phyloP scores from a whole-genome alignment of 1,140 invertebrate species.

The Pogonomyrmex californicus region DNA sequence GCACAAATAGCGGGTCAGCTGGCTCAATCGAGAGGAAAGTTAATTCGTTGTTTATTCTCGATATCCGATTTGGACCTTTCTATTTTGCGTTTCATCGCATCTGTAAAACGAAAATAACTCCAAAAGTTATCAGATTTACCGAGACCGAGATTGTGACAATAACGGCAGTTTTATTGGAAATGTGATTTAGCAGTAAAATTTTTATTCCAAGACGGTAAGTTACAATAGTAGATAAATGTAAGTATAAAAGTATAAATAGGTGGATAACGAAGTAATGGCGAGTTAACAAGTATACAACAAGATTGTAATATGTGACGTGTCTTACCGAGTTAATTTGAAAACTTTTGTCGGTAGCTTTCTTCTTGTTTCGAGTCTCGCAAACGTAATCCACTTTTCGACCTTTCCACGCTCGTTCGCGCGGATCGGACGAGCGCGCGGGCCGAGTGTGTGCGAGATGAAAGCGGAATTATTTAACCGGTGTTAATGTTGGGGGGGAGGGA shows the following conservation, averaged over 20 bases:
- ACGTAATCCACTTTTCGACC: neutral
- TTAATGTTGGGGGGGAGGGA: conserved; percentile 18
- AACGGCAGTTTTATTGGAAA: neutral
- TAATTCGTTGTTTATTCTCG: conserved; percentile 54
- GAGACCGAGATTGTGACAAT: neutral
- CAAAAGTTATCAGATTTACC: neutral
- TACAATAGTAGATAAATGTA: neutral
- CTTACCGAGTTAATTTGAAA: conserved; percentile 9
- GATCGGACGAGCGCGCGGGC: neutral
- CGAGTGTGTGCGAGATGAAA: conserved; percentile 10
- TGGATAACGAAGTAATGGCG: no score
- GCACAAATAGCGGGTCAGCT: conserved; percentile 11
- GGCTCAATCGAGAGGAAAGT: conserved; percentile 40
- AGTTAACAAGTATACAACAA: neutral
- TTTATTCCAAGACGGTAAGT: neutral
- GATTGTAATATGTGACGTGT: neutral
- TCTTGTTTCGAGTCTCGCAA: neutral
- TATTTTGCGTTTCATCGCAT: neutral
- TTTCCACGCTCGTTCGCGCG: neutral
- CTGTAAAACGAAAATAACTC: neutral
- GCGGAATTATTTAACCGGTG: conserved; percentile 41
- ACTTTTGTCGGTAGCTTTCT: neutral
- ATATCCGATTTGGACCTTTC: conserved; percentile 25
- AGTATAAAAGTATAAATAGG: neutral
- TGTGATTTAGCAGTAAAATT: neutral